phyloP scores from a whole-genome alignment of 2,888 invertebrate species.

The Nineta flava region DNA sequence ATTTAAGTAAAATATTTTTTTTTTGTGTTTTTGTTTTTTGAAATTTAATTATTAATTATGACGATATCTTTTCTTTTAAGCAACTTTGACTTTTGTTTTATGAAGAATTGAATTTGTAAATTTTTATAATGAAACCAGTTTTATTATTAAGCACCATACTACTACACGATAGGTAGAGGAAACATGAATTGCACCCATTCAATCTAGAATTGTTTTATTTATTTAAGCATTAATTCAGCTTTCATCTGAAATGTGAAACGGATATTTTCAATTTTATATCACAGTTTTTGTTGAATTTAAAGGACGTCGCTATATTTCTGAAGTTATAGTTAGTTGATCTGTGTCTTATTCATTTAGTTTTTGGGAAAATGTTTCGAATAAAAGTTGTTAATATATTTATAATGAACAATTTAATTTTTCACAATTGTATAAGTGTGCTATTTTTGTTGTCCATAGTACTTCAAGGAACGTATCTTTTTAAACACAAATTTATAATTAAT shows the following conservation, averaged over 20 bases:
- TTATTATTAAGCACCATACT: conserved; percentile 1
- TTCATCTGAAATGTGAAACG: conserved; percentile 9
- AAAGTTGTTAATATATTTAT: too few species aligned
- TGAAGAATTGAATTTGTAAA: background rate
- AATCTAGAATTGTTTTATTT: background rate
- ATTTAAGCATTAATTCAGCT: conserved; percentile 8
- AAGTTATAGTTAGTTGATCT: too few species aligned
- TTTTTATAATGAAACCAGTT: background rate
- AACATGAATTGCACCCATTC: conserved; percentile 2
- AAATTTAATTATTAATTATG: background rate
- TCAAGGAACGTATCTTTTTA: too few species aligned
- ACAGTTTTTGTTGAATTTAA: too few species aligned
- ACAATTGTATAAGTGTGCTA: too few species aligned
- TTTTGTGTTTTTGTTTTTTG: background rate
- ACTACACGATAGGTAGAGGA: background rate
- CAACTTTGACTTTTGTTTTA: background rate
- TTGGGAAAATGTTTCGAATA: too few species aligned
- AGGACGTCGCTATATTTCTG: too few species aligned
- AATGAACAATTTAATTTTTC: too few species aligned
- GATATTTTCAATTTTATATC: too few species aligned
- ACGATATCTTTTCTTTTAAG: background rate
- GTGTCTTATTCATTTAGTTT: too few species aligned
- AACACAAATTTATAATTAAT: too few species aligned
- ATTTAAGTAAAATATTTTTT: background rate
- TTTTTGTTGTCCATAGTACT: too few species aligned